Evolutionary conservation across 1,140 invertebrate genomes (phyloP).

Genomic region (Micrasema longulum): DNA sequence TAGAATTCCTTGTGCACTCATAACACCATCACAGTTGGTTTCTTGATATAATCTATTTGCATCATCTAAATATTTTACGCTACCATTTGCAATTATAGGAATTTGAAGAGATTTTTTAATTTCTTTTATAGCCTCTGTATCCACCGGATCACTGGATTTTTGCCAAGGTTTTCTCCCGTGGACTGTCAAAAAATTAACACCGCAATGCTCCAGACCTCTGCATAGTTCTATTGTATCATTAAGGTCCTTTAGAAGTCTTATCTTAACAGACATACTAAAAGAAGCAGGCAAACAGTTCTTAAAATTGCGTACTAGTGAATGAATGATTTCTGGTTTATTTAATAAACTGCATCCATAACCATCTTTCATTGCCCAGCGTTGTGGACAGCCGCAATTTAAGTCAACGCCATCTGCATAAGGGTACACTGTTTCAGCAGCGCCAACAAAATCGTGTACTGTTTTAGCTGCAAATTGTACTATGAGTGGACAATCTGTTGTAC

Average conservation of each 20-base stretch:
- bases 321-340: conserved; percentile 85
- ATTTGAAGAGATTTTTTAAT: conserved; percentile 80
- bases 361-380: conserved; percentile 92
- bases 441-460: conserved; percentile 83
- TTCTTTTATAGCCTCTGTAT: conserved; percentile 77
- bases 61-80: conserved; percentile 80
- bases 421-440: conserved; percentile 85
- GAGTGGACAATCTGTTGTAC: conserved; percentile 82
- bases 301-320: conserved; percentile 83
- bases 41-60: conserved; percentile 73
- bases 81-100: conserved; percentile 94
- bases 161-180: conserved; percentile 91
- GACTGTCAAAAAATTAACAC: conserved; percentile 88
- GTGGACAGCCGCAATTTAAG: conserved; percentile 97
- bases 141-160: conserved; percentile 81
- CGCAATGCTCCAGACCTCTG: conserved; percentile 83
- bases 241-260: conserved; percentile 76
- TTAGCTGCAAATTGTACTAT: conserved; percentile 97
- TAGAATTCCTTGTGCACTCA: conserved; percentile 91
- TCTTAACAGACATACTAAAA: conserved; percentile 94
- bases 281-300: conserved; percentile 77
- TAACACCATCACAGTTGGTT: conserved; percentile 85
- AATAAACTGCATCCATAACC: conserved; percentile 90
- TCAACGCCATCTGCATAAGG: conserved; percentile 93
- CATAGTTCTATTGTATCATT: conserved; percentile 71